Conservation (phyloP, 1,140 invertebrate species). For the Mercenaria mercenaria region DNA sequence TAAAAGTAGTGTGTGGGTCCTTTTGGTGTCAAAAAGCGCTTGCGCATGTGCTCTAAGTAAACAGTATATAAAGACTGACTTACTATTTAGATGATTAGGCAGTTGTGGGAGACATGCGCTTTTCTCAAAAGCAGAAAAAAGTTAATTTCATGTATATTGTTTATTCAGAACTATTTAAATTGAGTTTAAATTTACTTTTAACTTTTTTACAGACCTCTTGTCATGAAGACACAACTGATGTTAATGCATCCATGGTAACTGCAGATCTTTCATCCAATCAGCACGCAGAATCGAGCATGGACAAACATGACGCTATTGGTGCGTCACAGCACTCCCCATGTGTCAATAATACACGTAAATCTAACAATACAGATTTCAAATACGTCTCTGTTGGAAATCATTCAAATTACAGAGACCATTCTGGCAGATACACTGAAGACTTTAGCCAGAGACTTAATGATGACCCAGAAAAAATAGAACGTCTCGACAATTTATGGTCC, state of each 20-base stretch:
- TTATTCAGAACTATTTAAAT: too few relatives aligned
- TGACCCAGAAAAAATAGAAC: conserved; percentile 35
- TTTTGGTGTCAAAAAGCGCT: too few relatives aligned
- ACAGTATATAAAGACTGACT: too few relatives aligned
- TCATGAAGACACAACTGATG: conserved; percentile 71
- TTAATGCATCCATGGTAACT: conserved; percentile 70
- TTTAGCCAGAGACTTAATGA: conserved; percentile 3
- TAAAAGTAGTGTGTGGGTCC: too few relatives aligned
- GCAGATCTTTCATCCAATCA: conserved; percentile 73
- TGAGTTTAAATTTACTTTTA: too few relatives aligned
- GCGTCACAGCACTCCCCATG: conserved; percentile 38
- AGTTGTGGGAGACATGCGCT: too few relatives aligned
- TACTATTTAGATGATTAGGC: too few relatives aligned
- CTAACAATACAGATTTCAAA: conserved; percentile 33
- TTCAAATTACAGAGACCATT: not conserved
- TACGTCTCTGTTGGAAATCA: conserved; percentile 42
- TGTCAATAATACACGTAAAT: conserved; percentile 38
- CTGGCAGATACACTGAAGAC: not conserved
- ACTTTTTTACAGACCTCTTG: conserved; percentile 71
- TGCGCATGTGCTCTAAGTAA: too few relatives aligned
- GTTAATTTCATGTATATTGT: too few relatives aligned
- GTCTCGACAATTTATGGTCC: conserved; percentile 69
- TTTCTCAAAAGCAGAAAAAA: too few relatives aligned
- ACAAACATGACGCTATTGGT: conserved; percentile 62
- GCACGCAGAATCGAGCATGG: conserved; percentile 54